These are phyloP conservation scores for Coturnix japonica DNA, from an alignment of 2,113 vertebrate genomes.

Conservation along the genomic window DNA sequence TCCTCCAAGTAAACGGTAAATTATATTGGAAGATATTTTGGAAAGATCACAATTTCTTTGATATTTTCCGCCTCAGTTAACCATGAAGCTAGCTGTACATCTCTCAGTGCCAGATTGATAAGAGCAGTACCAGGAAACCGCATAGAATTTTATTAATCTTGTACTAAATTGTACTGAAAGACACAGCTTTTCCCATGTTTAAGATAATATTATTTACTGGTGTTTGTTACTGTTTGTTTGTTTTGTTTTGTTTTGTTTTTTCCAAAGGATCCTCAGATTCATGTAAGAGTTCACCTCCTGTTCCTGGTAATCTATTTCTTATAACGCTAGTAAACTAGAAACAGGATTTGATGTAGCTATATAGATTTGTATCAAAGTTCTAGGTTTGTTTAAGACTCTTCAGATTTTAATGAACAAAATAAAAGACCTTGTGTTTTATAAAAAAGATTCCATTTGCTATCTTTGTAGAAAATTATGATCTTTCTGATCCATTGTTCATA, in stretches of 20 bases:
- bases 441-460: not conserved
- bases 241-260: not conserved
- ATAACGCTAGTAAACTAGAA: not conserved
- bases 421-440: slow-evolving; percentile 71
- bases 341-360: not conserved
- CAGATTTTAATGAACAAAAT: slow-evolving; percentile 78
- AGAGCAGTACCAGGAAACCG: not conserved
- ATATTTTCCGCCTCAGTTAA: not conserved
- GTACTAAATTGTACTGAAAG: not conserved
- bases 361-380: slow-evolving; percentile 66
- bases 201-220: not conserved
- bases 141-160: not conserved
- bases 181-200: not conserved
- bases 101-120: not conserved
- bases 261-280: not conserved
- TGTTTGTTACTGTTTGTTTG: too few species aligned
- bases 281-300: not conserved
- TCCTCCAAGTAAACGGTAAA: not conserved
- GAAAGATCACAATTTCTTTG: not conserved
- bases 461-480: not conserved
- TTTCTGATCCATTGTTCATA: not conserved
- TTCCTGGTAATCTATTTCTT: not conserved
- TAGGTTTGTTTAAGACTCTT: slow-evolving; percentile 80
- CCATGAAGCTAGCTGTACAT: not conserved
- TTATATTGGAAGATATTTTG: not conserved